phyloP scores from a whole-genome alignment of 92 coral and sea anemone genomes.

The Porites evermanni region DNA sequence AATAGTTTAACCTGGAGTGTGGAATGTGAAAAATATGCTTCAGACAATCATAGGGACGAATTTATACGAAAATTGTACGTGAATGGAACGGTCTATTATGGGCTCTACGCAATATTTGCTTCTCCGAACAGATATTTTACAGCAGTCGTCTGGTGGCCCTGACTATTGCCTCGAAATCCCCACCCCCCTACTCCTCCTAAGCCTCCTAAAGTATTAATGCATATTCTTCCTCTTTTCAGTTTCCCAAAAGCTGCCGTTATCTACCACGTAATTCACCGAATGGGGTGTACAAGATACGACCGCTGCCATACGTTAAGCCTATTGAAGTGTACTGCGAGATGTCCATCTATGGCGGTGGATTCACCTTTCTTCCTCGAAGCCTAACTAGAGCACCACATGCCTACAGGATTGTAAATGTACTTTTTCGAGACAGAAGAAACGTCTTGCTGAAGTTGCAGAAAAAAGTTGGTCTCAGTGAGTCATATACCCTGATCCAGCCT shows the following conservation, averaged over 20 bases:
- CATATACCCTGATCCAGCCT: slow-evolving; percentile 35
- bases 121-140: background rate
- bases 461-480: slow-evolving; percentile 23
- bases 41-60: no score
- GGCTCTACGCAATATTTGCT: no score
- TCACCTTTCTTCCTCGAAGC: slow-evolving; percentile 64
- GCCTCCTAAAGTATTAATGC: no score
- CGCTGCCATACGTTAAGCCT: background rate
- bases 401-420: slow-evolving; percentile 14
- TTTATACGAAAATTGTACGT: no score
- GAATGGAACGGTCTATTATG: no score
- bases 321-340: slow-evolving; percentile 64
- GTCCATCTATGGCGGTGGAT: slow-evolving; percentile 64
- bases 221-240: background rate
- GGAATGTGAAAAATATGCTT: no score
- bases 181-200: no score
- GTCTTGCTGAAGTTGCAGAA: slow-evolving; percentile 59
- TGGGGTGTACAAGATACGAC: slow-evolving; percentile 53
- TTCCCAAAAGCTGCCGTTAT: background rate
- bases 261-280: slow-evolving; percentile 1
- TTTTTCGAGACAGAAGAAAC: slow-evolving; percentile 50
- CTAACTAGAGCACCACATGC: slow-evolving; percentile 9
- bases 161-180: no score
- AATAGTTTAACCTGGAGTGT: no score
- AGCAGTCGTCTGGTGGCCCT: background rate